Base-by-base conservation (phyloP, 2,797 vertebrate species). In the Euphonia xanthogaster region DNA sequence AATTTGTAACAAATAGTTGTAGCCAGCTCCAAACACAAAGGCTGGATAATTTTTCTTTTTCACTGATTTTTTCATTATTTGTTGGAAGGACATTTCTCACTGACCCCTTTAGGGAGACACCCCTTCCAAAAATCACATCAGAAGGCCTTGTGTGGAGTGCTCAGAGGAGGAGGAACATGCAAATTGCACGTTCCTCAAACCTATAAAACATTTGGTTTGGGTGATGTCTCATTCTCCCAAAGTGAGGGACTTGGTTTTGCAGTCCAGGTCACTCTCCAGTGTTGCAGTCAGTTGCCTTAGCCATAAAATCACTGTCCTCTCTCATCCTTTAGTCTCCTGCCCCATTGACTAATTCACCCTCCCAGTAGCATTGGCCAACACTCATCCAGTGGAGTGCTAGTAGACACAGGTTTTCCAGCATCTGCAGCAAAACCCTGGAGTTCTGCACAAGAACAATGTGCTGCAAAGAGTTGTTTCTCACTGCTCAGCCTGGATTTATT, bases 351-450 rank as follows among this genome's bases (percentile, higher is more conserved):
- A 13, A 35, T 12, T 18, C 19, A 77, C 12, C 23, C 16, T 85
- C 27, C 28, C 44, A 20, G 1, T 22, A 48, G 44, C 0, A 0
- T 8, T 45, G 47, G 28, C 67, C 70, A 76, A 2, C 10, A 15
- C 21, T 60, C 10, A 30, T 57, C n/a, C 37, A 57, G 27, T 57
- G 58, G 37, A 61, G 37, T 45, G 22, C 65, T 21, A 10, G 30
- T 4, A 67, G 53, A 44, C 42, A 33, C 1, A 2, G 12, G 4
- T 76, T 82, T 86, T 70, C 40, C 15, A 18, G 61, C n/a, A 79
- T 35, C 51, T 42, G 21, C 48, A 79, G 61, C 23, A 58, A 84
- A 79, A 37, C 21, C 20, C 5, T 60, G 40, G 39, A 25, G 14
- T 63, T 54, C 63, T 63, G 20, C 35, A 27, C 31, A 35, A 53